Conservation (phyloP, 2,888 invertebrate species). For the Cheilosia scutellata region DNA sequence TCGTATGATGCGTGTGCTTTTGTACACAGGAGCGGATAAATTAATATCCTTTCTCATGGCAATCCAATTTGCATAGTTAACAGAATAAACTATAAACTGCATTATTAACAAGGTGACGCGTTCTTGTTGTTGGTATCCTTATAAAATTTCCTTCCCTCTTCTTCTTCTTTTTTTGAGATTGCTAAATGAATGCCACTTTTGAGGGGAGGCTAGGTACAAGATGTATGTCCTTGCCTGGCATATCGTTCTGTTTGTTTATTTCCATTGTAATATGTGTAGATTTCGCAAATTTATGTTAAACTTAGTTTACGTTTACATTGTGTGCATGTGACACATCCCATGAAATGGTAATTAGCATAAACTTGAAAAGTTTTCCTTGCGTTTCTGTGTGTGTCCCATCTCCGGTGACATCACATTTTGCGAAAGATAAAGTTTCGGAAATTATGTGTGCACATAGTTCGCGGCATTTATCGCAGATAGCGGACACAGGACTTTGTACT, state of each 20-base stretch:
- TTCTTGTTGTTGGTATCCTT: slow-evolving; percentile 16
- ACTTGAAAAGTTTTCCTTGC: slow-evolving; percentile 28
- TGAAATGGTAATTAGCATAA: slow-evolving; percentile 68
- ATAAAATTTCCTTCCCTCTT: slow-evolving; percentile 14
- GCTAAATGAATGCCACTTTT: slow-evolving; percentile 32
- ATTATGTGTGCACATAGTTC: slow-evolving; percentile 60
- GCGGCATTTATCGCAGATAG: slow-evolving; percentile 5
- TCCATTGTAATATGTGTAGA: slow-evolving; percentile 59
- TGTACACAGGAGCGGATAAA: slow-evolving; percentile 63
- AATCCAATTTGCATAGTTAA: slow-evolving; percentile 75
- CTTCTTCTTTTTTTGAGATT: slow-evolving; percentile 28
- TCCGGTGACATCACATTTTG: slow-evolving; percentile 26
- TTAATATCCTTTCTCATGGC: slow-evolving; percentile 72
- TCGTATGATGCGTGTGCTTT: slow-evolving; percentile 54
- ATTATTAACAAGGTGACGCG: slow-evolving; percentile 64
- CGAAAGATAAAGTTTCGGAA: slow-evolving; percentile 62
- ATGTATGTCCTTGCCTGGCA: neutral
- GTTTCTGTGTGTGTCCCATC: neutral
- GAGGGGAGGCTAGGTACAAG: neutral
- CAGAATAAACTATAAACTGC: slow-evolving; percentile 72
- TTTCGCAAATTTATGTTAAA: slow-evolving; percentile 67
- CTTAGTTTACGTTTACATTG: slow-evolving; percentile 54
- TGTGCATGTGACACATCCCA: slow-evolving; percentile 62
- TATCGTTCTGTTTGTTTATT: slow-evolving; percentile 34
- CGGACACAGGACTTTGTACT: slow-evolving; percentile 58